phyloP scores from a whole-genome alignment of 2,797 vertebrate genomes.

The Antennarius maculatus region DNA sequence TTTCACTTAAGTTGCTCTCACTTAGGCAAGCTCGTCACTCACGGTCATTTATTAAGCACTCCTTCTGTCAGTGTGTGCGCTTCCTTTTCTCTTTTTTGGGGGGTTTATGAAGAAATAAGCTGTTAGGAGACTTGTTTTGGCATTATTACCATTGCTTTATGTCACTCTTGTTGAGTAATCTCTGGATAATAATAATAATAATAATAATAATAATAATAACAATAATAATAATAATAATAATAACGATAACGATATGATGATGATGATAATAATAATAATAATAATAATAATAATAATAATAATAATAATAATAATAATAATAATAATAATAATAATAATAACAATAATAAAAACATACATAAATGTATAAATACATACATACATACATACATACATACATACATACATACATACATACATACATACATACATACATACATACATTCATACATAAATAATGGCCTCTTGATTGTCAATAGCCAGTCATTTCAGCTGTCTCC shows the following conservation, averaged over 20 bases:
- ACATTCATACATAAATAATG: neutral
- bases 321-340: no score
- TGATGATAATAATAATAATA: no score
- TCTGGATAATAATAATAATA: neutral
- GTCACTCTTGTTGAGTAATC: neutral
- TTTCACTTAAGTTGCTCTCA: conserved; percentile 45
- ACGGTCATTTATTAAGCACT: conserved; percentile 54
- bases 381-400: no score
- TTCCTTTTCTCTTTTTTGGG: neutral
- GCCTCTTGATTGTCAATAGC: conserved; percentile 13
- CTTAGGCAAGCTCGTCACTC: conserved; percentile 41
- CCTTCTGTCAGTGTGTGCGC: conserved; percentile 28
- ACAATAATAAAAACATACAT: neutral
- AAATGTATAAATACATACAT: neutral
- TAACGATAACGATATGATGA: no score
- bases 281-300: no score
- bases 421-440: no score
- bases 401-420: no score
- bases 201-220: neutral
- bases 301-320: no score
- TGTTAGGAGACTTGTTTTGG: conserved; percentile 13
- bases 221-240: no score
- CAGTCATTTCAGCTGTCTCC: conserved; percentile 36
- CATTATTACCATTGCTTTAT: neutral
- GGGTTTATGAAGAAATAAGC: conserved; percentile 23